Evolutionary conservation across 2,888 invertebrate genomes (phyloP).

Genomic region (Cephalotes varians): DNA sequence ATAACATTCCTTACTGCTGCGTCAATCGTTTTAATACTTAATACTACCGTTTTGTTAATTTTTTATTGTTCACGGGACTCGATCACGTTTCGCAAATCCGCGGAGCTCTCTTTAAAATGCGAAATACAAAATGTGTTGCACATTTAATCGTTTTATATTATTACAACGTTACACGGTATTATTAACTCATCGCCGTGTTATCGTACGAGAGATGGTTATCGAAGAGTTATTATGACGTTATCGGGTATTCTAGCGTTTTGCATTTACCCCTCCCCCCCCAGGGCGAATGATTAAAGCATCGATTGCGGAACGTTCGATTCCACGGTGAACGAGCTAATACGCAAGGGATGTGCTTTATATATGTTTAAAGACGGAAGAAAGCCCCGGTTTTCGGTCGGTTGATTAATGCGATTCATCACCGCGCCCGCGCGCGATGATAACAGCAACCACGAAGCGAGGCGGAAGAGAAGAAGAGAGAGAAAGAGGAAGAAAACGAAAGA

Average conservation of each 20-base stretch:
- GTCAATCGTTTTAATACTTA: not conserved
- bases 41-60: not conserved
- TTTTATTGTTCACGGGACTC: not conserved
- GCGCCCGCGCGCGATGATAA: constrained; percentile 3
- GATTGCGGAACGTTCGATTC: not conserved
- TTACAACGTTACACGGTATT: not conserved
- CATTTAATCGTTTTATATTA: not conserved
- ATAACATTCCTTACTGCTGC: not conserved
- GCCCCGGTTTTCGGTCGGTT: constrained; percentile 14
- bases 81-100: not conserved
- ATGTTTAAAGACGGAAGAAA: constrained; percentile 26
- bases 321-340: constrained; percentile 7
- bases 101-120: not conserved
- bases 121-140: not conserved
- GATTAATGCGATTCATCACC: constrained; percentile 24
- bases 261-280: not conserved
- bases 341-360: not conserved
- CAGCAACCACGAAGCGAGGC: not conserved
- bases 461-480: not conserved
- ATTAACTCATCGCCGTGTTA: not conserved
- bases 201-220: not conserved
- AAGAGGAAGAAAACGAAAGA: not conserved
- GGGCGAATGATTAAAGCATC: constrained; percentile 24
- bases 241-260: constrained; percentile 6
- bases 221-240: constrained; percentile 21